These are phyloP conservation scores for Australoheros facetus DNA, from an alignment of 2,797 vertebrate species.

Conservation along the genomic window DNA sequence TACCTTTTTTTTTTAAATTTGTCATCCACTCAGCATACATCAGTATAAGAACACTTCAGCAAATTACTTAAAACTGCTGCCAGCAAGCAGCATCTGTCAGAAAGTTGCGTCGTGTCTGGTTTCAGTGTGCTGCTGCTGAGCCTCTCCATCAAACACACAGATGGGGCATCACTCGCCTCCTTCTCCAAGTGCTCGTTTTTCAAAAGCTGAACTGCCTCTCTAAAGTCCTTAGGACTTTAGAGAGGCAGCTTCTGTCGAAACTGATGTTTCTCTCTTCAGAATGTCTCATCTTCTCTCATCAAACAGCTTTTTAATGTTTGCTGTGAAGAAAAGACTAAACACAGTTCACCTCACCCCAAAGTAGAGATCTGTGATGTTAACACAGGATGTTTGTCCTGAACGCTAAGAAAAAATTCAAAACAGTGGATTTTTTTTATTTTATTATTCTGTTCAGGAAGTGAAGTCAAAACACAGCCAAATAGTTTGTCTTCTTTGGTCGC, in stretches of 20 bases:
- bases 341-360: neutral
- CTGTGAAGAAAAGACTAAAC: conserved; percentile 16
- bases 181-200: conserved; percentile 30
- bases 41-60: conserved; percentile 36
- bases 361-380: neutral
- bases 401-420: neutral
- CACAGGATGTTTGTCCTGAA: neutral
- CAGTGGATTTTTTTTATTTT: neutral
- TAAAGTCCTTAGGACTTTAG: conserved; percentile 14
- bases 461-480: neutral
- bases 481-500: conserved; percentile 4
- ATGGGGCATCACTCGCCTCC: conserved; percentile 35
- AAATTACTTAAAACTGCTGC: conserved; percentile 41
- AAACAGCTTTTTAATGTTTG: conserved; percentile 9
- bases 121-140: conserved; percentile 36
- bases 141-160: conserved; percentile 51
- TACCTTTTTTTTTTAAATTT: neutral
- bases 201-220: conserved; percentile 32
- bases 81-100: conserved; percentile 49
- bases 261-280: conserved; percentile 8
- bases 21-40: conserved; percentile 26
- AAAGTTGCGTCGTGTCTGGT: conserved; percentile 31
- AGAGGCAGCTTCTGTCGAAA: conserved; percentile 14
- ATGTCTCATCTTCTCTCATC: conserved; percentile 4
- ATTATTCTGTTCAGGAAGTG: neutral